Base-by-base conservation (phyloP, 2,113 vertebrate genomes). In the Sapajus apella region DNA sequence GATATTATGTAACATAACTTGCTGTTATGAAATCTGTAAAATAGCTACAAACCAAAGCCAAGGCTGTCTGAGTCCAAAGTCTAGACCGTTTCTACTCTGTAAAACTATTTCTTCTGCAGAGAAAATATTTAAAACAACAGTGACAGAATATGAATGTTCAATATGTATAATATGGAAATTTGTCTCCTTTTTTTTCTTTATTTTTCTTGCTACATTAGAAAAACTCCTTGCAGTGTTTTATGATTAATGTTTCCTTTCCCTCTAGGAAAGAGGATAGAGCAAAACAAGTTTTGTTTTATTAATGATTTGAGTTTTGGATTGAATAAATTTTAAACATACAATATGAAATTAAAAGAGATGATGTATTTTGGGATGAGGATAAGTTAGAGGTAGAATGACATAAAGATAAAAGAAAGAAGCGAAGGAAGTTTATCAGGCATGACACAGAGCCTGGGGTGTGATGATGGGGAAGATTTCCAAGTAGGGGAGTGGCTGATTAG, bases 271-370 rank as follows among this genome's bases (percentile, higher is more conserved):
- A 83, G 8, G 25, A 64, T 18, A 77, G 20, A 95, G 82, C 3
- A 85, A 95, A 89, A 52, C n/a, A 94, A 77, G 12, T 89, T 87
- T 83, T 87, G 23, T 87, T 94, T 73, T 79, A 61, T 61, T 89
- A 87, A 84, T 75, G 52, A 95, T 70, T 91, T 81, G 20, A 82
- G 55, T 30, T 88, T 68, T 76, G 17, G 14, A 58, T 92, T 70
- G 47, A 83, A 35, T 80, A 55, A 72, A 14, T 84, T 75, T 61
- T 72, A 95, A 95, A 75, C 8, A 75, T 56, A 61, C 4, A 50
- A 13, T 50, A 76, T 43, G 32, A 95, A 91, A 93, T 87, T 70
- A 87, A 56, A 72, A 87, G 4, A 47, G 20, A 68, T 56, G 58
- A 55, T 72, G 7, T 37, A 30, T 55, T 86, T 87, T 17, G 32